Evolutionary conservation across 2,888 invertebrate genomes (phyloP).

Genomic region (Meteorus colon): DNA sequence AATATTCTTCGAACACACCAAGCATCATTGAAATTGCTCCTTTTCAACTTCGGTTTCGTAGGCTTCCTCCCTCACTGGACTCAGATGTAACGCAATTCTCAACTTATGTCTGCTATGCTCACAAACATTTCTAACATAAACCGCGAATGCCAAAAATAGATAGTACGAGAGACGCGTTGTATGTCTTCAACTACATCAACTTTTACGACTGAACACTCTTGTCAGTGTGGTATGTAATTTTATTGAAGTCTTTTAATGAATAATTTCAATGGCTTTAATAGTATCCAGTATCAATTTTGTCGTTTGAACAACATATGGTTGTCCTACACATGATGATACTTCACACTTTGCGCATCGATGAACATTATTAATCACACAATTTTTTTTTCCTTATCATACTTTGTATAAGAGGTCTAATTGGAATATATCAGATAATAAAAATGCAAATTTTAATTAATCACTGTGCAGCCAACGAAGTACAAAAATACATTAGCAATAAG

Average conservation of each 20-base stretch:
- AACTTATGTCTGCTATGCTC: conserved; percentile 6
- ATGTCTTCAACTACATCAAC: background rate
- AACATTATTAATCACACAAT: conserved; percentile 13
- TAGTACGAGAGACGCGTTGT: background rate
- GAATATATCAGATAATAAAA: conserved; percentile 6
- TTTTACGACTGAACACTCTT: background rate
- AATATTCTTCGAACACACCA: conserved; percentile 27
- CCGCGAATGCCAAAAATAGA: conserved; percentile 1
- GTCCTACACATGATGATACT: conserved; percentile 6
- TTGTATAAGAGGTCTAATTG: background rate
- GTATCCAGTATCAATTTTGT: background rate
- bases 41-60: background rate
- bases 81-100: background rate
- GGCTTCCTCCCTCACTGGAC: background rate
- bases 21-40: conserved; percentile 10
- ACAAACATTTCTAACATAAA: conserved; percentile 22
- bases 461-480: conserved; percentile 26
- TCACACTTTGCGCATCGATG: conserved; percentile 30
- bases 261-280: background rate
- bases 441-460: conserved; percentile 23
- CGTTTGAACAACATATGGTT: conserved; percentile 15
- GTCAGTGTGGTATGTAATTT: background rate
- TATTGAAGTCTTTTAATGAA: background rate
- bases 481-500: conserved; percentile 40
- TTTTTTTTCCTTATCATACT: background rate